These are phyloP conservation scores for Drosophila albomicans DNA, from an alignment of 1,140 invertebrate genomes.

Conservation along the genomic window DNA sequence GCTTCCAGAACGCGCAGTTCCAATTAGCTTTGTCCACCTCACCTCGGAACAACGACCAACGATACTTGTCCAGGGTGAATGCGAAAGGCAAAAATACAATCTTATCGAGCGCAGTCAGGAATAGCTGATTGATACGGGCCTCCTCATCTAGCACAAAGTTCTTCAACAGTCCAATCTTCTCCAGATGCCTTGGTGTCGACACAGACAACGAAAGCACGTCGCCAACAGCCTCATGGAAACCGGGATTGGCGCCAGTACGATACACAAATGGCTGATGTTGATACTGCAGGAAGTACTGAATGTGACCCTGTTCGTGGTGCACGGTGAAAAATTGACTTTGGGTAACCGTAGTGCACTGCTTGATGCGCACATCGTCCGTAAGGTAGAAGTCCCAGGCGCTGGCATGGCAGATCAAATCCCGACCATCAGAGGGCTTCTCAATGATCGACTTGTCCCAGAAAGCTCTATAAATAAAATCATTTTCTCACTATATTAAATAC, in stretches of 20 bases:
- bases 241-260: conserved; percentile 90
- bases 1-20: conserved; percentile 92
- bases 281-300: conserved; percentile 95
- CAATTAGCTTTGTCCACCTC: conserved; percentile 89
- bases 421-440: conserved; percentile 90
- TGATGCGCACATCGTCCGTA: conserved; percentile 93
- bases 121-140: conserved; percentile 92
- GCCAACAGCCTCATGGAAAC: conserved; percentile 97
- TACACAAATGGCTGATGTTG: conserved; percentile 91
- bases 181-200: conserved; percentile 91
- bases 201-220: conserved; percentile 94
- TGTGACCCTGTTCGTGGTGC: conserved; percentile 96
- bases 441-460: conserved; percentile 94
- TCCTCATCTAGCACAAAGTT: conserved; percentile 88
- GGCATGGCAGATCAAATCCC: conserved; percentile 95
- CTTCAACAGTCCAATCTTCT: conserved; percentile 90
- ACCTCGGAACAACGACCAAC: conserved; percentile 94
- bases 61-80: conserved; percentile 93
- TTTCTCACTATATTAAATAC: neutral
- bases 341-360: conserved; percentile 93
- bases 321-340: conserved; percentile 91
- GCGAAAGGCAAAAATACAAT: conserved; percentile 95
- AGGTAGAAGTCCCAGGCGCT: conserved; percentile 97
- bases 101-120: conserved; percentile 92
- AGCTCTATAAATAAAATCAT: conserved; percentile 44